phyloP scores from a whole-genome alignment of 2,888 invertebrate species.

The Lepidochrysops patricia region DNA sequence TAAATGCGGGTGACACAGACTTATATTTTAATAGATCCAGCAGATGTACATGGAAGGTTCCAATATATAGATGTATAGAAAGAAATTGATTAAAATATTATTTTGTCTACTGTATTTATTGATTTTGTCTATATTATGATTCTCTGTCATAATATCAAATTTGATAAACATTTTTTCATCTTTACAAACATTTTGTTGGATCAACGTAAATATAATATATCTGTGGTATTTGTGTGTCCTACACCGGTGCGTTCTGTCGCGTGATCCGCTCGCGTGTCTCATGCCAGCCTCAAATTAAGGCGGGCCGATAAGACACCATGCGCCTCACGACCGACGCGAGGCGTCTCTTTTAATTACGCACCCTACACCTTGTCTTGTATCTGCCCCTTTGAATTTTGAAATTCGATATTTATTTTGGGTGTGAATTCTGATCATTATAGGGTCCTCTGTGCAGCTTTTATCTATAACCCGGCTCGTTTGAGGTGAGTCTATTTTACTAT shows the following conservation, averaged over 20 bases:
- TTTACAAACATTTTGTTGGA: not conserved
- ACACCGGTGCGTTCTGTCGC: slow-evolving; percentile 53
- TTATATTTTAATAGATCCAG: not conserved
- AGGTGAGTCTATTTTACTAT: too few relatives aligned
- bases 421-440: not conserved
- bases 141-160: not conserved
- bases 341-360: slow-evolving; percentile 72
- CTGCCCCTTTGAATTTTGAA: slow-evolving; percentile 52
- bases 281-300: slow-evolving; percentile 69
- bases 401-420: slow-evolving; percentile 19
- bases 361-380: slow-evolving; percentile 53
- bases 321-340: slow-evolving; percentile 67
- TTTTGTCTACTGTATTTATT: too few relatives aligned
- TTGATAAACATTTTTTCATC: too few relatives aligned
- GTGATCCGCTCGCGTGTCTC: slow-evolving; percentile 69
- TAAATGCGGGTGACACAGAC: slow-evolving; percentile 34
- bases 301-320: slow-evolving; percentile 64
- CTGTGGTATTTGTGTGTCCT: slow-evolving; percentile 26
- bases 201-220: not conserved
- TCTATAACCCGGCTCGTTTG: too few relatives aligned
- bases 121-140: not conserved
- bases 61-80: too few relatives aligned
- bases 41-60: not conserved
- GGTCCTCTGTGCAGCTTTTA: not conserved
- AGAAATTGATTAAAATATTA: not conserved